Evolutionary conservation across 2,113 vertebrate species (phyloP), one percentile per base, ranked within the genome.

Genomic region (Chloropsis hardwickii): DNA sequence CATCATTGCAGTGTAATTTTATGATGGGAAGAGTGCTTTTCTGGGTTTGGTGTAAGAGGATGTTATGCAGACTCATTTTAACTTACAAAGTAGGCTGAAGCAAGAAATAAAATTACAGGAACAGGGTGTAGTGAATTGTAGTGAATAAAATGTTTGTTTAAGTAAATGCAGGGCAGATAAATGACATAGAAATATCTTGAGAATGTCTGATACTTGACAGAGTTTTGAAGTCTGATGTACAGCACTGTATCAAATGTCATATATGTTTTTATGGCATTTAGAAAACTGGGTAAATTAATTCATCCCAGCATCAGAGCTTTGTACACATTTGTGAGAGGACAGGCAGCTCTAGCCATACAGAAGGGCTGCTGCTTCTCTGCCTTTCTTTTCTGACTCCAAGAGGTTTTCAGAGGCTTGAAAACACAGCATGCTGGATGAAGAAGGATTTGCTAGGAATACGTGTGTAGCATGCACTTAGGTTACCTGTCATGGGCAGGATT

Each of bases 1-100:
- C 86, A 66, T 97, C 96, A 94, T 22, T 89, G 47, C 67, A n/a
- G 64, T 61, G 61, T 86, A 61, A 81, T 91, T 88, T 96, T 95
- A 67, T 81, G 90, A 85, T 23, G 76, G 31, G 69, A 56, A 84
- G 27, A n/a, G 25, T 86, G 79, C 20, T 83, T 97, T 90, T 94
- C 81, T 79, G 39, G 69, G 53, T 86, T 72, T 7, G 2, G 78
- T 87, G 87, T 94, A 81, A 85, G 73, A 58, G 71, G 88, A 93
- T n/a, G 33, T 83, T 90, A 24, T 70, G 62, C 92, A 96, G 96
- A 94, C 53, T 83, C 18, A 20, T 66, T 67, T 97, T 82, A 91
- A 91, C 90, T 94, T 94, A 76, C 8, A 86, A 94, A 95, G 53
- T 66, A 80, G 80, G 33, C 42, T 33, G 8, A 47, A 93, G 56